phyloP scores from a whole-genome alignment of 1,140 invertebrate species.

The Drosophila nannoptera region DNA sequence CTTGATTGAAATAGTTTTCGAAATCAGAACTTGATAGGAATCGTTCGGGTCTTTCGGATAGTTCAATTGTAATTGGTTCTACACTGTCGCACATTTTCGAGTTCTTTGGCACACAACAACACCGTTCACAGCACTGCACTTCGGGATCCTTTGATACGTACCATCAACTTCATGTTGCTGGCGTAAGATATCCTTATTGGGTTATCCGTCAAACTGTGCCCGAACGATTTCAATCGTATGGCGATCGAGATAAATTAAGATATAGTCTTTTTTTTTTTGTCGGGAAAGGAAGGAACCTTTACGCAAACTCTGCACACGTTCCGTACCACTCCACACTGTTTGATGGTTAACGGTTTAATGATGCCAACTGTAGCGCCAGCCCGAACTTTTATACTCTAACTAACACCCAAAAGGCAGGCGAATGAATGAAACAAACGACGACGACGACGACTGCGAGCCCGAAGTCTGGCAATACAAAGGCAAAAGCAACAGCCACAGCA shows the following conservation, averaged over 20 bases:
- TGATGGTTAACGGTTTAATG: constrained; percentile 79
- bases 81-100: neutral
- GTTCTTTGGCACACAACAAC: constrained; percentile 32
- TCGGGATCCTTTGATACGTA: constrained; percentile 46
- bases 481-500: constrained; percentile 32
- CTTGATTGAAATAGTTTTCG: too few relatives aligned
- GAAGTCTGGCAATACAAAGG: constrained; percentile 40
- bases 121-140: constrained; percentile 37
- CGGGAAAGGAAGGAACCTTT: constrained; percentile 1
- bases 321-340: constrained; percentile 65
- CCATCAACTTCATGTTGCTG: constrained; percentile 72
- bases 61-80: too few relatives aligned
- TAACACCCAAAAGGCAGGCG: constrained; percentile 43
- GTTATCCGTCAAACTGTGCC: constrained; percentile 30
- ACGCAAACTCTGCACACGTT: constrained; percentile 56
- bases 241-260: constrained; percentile 11
- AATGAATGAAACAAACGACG: constrained; percentile 54
- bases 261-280: constrained; percentile 27
- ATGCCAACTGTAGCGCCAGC: constrained; percentile 66
- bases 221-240: constrained; percentile 18
- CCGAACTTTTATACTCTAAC: constrained; percentile 76
- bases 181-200: constrained; percentile 55
- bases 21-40: neutral
- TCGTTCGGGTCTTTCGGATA: too few relatives aligned
- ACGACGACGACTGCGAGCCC: constrained; percentile 42